Evolutionary conservation across 2,888 invertebrate genomes (phyloP), one percentile per base, ranked within the genome.

Genomic region (Apamea monoglypha): DNA sequence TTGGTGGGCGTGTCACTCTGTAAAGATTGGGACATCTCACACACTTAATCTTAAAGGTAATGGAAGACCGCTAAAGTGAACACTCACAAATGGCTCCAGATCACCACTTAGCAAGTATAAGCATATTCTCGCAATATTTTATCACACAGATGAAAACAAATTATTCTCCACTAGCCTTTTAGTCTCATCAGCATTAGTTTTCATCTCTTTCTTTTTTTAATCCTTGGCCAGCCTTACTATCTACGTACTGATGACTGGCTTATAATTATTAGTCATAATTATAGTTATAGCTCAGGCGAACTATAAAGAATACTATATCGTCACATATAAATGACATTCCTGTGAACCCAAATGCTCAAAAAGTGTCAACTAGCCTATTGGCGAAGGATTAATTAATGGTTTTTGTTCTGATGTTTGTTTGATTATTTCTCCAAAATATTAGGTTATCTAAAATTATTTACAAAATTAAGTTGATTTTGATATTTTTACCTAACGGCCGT

Each of bases 41-140:
- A 29, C 29, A 47, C 25, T 64, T 47, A 36, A 81, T 72, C 81
- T 56, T 29, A 32, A 25, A 6, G 4, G 21, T 44, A 78, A 79
- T 53, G 8, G 36, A 81, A n/a, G 16, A 36, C 25, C 44, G 25
- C 25, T 63, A 81, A 81, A 53, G 32, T n/a, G 44, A 50, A 64
- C 32, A 36, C 10, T 44, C 32, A 36, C 32, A 47, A 44, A 44
- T 1, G 21, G 14, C 47, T 29, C 1, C 56, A n/a, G 56, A 59
- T n/a, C 29, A 47, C 8, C 29, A 69, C 68, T 21, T 68, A 29
- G 12, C 68, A 29, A 69, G 7, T 21, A 29, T 69, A 29, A 47
- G 12, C 56, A 56, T 56, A 21, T 47, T 7, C 29, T 69, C 21
- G 21, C n/a, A 44, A 44, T 18, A 44, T 18, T 40, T 18, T 44